Base-by-base conservation (phyloP, 2,888 invertebrate species). In the Mesochorus sp. region DNA sequence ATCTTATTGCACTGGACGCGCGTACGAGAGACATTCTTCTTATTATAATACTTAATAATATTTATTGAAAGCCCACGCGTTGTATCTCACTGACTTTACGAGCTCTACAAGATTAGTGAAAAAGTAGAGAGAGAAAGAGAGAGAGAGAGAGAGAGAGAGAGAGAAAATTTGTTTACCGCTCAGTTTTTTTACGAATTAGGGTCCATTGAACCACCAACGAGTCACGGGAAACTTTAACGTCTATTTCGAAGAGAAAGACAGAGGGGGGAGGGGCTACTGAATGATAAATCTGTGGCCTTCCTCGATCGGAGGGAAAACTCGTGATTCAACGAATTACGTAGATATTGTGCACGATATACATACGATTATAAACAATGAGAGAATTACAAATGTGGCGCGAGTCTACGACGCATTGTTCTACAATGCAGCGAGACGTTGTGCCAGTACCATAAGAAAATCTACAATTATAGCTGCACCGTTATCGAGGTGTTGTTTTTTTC, bases 161-260 rank as follows among this genome's bases (percentile, higher is more conserved):
- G 44, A 10, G 19, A 6, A 24, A n/a, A n/a, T n/a, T n/a, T 14
- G 21, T 19, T 47, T 3, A 47, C 19, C 19, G 42, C 24, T 49
- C 21, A 12, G 12, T 21, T 26, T 55, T 55, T 6, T n/a, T 12
- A 24, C 28, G 39, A 39, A 67, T 67, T 24, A 19, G 42, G 2
- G 14, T 5, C 42, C 12, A 34, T 49, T 17, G 34, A 19, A 21
- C 28, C 19, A 24, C n/a, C n/a, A 14, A 57, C 21, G 19, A 47
- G 62, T 66, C 31, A 71, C 34, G 76, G 51, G 59, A 59, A 21
- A 70, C 10, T 17, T 10, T 34, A 42, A 61, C 19, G 31, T 61
- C 51, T 66, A 37, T 59, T 66, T 53, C 42, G n/a, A n/a, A n/a
- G n/a, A n/a, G n/a, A n/a, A n/a, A n/a, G n/a, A n/a, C n/a, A n/a